Conservation (phyloP, 1,140 invertebrate genomes). For the Tetraneura akinire region DNA sequence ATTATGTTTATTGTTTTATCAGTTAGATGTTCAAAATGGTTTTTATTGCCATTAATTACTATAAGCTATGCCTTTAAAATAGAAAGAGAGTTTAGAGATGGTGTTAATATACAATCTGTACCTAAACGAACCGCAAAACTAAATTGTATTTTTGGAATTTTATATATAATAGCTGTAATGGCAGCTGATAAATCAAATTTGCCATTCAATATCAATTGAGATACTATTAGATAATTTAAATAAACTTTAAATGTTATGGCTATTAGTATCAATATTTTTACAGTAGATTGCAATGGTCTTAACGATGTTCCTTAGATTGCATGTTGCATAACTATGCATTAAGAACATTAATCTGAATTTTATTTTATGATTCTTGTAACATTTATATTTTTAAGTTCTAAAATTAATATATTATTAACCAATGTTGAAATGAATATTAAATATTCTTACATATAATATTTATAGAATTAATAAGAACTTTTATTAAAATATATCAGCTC, state of each 20-base stretch:
- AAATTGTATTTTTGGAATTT: constrained; percentile 87
- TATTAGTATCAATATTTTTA: constrained; percentile 39
- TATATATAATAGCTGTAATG: constrained; percentile 79
- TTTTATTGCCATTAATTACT: constrained; percentile 84
- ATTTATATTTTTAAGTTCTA: constrained; percentile 25
- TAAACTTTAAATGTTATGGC: constrained; percentile 15
- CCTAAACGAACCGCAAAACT: constrained; percentile 86
- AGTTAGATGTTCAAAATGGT: constrained; percentile 82
- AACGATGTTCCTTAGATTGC: constrained; percentile 25
- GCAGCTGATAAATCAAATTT: constrained; percentile 57
- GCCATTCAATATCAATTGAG: constrained; percentile 54
- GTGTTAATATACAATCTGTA: constrained; percentile 75
- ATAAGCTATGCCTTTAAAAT: constrained; percentile 84
- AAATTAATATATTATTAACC: constrained; percentile 9
- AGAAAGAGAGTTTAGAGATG: constrained; percentile 83
- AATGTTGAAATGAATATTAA: constrained; percentile 27
- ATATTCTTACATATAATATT: neutral
- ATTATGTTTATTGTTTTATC: constrained; percentile 83
- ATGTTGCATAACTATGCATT: neutral
- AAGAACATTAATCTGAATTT: constrained; percentile 42
- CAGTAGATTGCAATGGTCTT: constrained; percentile 34
- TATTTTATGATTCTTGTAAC: constrained; percentile 23
- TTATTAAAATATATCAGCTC: neutral
- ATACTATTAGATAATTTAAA: too few relatives aligned
- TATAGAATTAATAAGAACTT: neutral